Conservation (phyloP, 2,888 invertebrate species). For the Amiota communis region DNA sequence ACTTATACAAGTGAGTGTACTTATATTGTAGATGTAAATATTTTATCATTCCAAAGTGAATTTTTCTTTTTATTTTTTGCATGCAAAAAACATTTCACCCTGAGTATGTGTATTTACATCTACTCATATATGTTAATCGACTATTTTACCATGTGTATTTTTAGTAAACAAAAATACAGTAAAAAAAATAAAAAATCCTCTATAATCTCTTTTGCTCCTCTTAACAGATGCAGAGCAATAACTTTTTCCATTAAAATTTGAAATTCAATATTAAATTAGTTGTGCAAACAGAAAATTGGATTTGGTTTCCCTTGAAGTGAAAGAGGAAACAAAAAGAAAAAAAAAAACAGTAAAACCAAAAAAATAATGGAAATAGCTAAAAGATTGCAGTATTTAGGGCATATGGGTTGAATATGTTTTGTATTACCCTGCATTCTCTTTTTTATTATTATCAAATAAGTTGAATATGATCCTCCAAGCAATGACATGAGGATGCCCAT, state of each 20-base stretch:
- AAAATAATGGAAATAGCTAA: not conserved
- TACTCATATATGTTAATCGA: not conserved
- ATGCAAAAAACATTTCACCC: too few species aligned
- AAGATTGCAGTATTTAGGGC: conserved; percentile 18
- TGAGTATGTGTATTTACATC: not conserved
- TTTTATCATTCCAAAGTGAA: too few species aligned
- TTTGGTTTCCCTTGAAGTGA: not conserved
- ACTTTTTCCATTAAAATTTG: conserved; percentile 33
- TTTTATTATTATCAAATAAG: too few species aligned
- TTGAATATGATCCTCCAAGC: too few species aligned
- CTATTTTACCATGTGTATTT: not conserved
- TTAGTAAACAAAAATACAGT: not conserved
- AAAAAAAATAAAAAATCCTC: not conserved
- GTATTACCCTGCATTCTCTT: too few species aligned
- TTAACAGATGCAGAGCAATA: conserved; percentile 9
- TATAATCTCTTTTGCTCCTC: not conserved
- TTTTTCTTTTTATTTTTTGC: too few species aligned
- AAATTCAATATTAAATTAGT: conserved; percentile 33
- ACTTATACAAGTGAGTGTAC: not conserved
- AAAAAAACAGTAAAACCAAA: not conserved
- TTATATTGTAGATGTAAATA: too few species aligned
- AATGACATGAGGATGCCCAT: too few species aligned
- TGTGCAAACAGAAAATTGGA: conserved; percentile 30
- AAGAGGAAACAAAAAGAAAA: not conserved
- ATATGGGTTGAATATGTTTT: not conserved